Evolutionary conservation across 2,113 vertebrate genomes (phyloP).

Genomic region (Ariopsis seemanni): DNA sequence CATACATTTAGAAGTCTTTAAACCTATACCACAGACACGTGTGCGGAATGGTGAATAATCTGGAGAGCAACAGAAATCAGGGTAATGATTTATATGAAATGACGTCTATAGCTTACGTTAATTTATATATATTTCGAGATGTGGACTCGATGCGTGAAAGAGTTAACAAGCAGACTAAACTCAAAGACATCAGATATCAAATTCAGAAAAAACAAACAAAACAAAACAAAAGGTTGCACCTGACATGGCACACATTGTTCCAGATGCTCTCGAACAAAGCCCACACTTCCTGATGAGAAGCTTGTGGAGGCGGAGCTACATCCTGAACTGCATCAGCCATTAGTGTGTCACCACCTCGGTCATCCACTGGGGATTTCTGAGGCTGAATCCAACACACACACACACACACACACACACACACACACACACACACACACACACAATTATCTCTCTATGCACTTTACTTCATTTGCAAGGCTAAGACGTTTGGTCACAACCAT

Average conservation of each 20-base stretch:
- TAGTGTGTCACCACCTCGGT: conserved; percentile 64
- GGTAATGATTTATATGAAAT: no score
- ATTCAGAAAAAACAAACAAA: neutral
- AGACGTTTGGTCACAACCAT: neutral
- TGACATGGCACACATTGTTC: conserved; percentile 78
- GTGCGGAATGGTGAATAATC: neutral
- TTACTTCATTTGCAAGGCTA: neutral
- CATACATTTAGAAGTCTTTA: neutral
- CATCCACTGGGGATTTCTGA: conserved; percentile 27
- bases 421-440: conserved; percentile 9
- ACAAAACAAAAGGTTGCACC: conserved; percentile 66
- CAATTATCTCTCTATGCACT: neutral
- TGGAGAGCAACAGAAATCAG: neutral
- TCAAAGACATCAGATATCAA: neutral
- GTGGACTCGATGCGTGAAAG: neutral
- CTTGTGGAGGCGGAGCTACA: conserved; percentile 50
- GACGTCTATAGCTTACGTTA: no score
- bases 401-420: conserved; percentile 4
- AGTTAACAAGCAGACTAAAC: neutral
- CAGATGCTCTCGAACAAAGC: conserved; percentile 85
- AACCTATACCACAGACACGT: neutral
- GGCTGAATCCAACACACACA: conserved; percentile 43
- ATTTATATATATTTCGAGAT: neutral
- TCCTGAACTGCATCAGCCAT: conserved; percentile 65
- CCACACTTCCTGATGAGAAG: conserved; percentile 83